Conservation (phyloP, 2,113 vertebrate genomes). For the Malurus cyaneus region DNA sequence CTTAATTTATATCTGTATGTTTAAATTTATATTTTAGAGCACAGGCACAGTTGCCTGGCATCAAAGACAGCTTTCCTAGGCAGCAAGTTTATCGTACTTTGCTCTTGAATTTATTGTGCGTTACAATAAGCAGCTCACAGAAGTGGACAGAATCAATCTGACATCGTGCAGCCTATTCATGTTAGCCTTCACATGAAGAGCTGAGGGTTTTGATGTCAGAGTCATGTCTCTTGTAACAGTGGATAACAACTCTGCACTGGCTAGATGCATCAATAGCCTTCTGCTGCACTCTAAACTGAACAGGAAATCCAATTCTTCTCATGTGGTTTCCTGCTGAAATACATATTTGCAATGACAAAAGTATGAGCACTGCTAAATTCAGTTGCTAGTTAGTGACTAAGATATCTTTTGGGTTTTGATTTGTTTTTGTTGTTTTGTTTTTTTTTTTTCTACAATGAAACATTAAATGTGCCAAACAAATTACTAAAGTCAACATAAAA, state of each 20-base stretch:
- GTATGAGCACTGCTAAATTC: constrained; percentile 14
- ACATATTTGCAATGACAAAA: constrained; percentile 27
- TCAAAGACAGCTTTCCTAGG: constrained; percentile 1
- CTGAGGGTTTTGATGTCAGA: constrained; percentile 1
- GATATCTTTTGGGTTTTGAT: not conserved
- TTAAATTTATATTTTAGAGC: constrained; percentile 41
- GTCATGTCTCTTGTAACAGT: not conserved
- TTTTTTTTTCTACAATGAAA: not conserved
- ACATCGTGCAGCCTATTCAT: not conserved
- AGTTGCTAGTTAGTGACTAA: constrained; percentile 10
- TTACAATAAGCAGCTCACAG: constrained; percentile 3
- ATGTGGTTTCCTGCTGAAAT: constrained; percentile 63
- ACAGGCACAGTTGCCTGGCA: constrained; percentile 1
- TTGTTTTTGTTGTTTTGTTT: not conserved
- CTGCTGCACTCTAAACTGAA: constrained; percentile 23
- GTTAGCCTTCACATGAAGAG: constrained; percentile 12
- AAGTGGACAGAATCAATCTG: constrained; percentile 21
- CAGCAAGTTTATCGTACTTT: constrained; percentile 25
- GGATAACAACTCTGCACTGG: constrained; percentile 22
- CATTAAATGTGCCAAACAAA: not conserved
- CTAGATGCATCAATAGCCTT: constrained; percentile 7
- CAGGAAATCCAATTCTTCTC: constrained; percentile 66
- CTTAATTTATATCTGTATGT: constrained; percentile 44
- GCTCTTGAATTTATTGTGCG: not conserved
- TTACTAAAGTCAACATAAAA: not conserved